Percentiles rank a stretch among this genome's conserved stretches.
These are phyloP conservation scores for Troglohyphantes excavatus DNA, from an alignment of 2,888 invertebrate genomes.

Conservation along the genomic window DNA sequence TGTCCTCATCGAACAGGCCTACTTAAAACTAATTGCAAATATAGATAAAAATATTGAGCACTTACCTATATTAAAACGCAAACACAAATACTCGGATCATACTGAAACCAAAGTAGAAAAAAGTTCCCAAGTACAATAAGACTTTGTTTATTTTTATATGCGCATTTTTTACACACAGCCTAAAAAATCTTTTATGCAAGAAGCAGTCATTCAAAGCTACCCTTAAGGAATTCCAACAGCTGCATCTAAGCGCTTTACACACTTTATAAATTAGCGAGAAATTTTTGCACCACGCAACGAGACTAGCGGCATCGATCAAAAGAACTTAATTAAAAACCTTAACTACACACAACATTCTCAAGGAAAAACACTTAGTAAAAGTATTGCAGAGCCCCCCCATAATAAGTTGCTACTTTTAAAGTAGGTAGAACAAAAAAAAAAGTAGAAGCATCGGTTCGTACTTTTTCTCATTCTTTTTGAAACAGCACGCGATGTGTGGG, in stretches of 20 bases:
- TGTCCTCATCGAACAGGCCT: too few species aligned
- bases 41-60: too few species aligned
- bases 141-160: too few species aligned
- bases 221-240: neutral
- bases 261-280: conserved; percentile 5
- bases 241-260: neutral
- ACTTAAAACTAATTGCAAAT: too few species aligned
- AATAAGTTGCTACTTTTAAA: conserved; percentile 31
- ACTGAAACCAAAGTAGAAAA: too few species aligned
- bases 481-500: conserved; percentile 43
- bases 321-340: conserved; percentile 53
- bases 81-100: too few species aligned
- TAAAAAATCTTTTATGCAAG: too few species aligned
- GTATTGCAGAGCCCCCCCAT: conserved; percentile 18
- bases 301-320: conserved; percentile 45
- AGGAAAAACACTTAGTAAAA: conserved; percentile 57
- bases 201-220: neutral
- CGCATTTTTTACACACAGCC: too few species aligned
- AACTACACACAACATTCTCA: conserved; percentile 20
- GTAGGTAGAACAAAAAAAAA: neutral
- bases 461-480: conserved; percentile 35
- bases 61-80: too few species aligned
- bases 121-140: too few species aligned
- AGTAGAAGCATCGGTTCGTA: neutral
- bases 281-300: conserved; percentile 7